Percentiles rank a stretch among this genome's conserved stretches.
Conservation (phyloP, 2,888 invertebrate genomes). For the Drosophila pseudotalamancana region DNA sequence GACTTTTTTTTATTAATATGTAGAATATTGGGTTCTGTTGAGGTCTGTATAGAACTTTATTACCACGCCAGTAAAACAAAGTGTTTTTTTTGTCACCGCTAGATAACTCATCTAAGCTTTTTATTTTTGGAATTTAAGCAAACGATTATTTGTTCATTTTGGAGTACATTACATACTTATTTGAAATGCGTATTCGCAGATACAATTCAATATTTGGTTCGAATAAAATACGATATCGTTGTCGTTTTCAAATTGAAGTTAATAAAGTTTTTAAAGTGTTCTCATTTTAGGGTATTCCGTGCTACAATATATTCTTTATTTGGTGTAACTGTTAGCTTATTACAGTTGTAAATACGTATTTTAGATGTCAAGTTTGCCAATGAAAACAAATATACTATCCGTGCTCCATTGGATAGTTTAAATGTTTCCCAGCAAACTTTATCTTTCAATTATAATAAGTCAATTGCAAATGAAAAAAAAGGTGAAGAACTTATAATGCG, state of each 20-base stretch:
- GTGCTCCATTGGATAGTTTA: constrained; percentile 67
- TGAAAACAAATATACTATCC: constrained; percentile 41
- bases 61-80: constrained; percentile 32
- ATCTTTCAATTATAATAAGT: neutral
- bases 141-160: constrained; percentile 69
- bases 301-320: constrained; percentile 24
- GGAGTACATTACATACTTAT: constrained; percentile 71
- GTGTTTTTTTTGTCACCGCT: constrained; percentile 70
- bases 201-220: constrained; percentile 71
- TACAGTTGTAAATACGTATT: constrained; percentile 36
- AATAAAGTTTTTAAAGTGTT: constrained; percentile 68
- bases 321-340: constrained; percentile 34
- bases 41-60: too few relatives aligned
- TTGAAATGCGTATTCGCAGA: constrained; percentile 72
- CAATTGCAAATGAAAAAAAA: neutral
- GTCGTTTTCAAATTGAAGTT: constrained; percentile 69
- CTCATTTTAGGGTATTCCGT: constrained; percentile 34
- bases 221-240: constrained; percentile 79
- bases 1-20: neutral
- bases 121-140: constrained; percentile 82
- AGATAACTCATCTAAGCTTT: constrained; percentile 82
- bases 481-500: neutral
- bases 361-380: neutral
- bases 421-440: constrained; percentile 23
- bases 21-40: too few relatives aligned